Percentiles rank a stretch among this genome's conserved stretches.
phyloP scores from a whole-genome alignment of 2,888 invertebrate genomes.

The Metacarcinus magister region DNA sequence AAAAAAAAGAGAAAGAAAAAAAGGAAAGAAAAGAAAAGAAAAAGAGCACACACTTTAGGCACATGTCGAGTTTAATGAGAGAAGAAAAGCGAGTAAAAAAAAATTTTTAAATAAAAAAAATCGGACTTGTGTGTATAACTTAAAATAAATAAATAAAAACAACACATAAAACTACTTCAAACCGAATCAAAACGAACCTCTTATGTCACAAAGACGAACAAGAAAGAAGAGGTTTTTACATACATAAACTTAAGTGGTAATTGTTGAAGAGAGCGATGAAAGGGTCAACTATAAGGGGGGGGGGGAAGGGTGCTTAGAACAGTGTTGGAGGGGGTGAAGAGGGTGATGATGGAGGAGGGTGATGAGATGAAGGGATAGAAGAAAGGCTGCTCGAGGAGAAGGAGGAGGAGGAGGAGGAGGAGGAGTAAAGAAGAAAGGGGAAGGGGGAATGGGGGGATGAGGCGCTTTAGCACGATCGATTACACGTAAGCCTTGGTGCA shows the following conservation, averaged over 20 bases:
- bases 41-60: no score
- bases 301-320: background rate
- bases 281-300: background rate
- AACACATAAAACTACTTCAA: background rate
- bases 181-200: background rate
- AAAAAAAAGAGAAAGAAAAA: no score
- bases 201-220: background rate
- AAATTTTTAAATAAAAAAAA: no score
- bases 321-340: background rate
- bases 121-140: no score
- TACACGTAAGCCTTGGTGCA: background rate
- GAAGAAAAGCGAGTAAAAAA: no score
- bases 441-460: background rate
- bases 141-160: no score
- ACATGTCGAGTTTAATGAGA: no score
- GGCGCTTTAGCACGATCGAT: background rate
- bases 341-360: background rate
- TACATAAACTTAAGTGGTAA: background rate
- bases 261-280: background rate
- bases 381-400: background rate
- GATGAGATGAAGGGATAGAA: background rate
- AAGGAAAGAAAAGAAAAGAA: no score
- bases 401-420: background rate
- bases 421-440: background rate
- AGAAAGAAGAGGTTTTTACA: background rate